Base-by-base conservation (phyloP, 1,140 invertebrate species). In the Temnothorax nylanderi region DNA sequence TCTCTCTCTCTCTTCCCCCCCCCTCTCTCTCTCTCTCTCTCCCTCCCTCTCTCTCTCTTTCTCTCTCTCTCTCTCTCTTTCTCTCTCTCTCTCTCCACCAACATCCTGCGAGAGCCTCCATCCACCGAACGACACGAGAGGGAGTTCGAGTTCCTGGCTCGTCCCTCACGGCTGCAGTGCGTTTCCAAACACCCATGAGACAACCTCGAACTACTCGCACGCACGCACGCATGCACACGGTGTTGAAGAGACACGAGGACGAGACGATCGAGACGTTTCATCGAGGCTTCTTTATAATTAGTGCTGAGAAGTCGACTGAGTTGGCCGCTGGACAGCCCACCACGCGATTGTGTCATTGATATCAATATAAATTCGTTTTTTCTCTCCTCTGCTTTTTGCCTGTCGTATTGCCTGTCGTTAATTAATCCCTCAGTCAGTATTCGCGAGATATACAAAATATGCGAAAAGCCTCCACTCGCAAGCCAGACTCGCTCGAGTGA, bases 81-180 rank as follows among this genome's bases (percentile, higher is more conserved):
- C 64, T 44, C 34, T 11, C 34, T 49, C 41, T 69, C 80, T 65
- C 67, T 65, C 78, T 47, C 49, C 86, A 21, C 81, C 89, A 67
- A 89, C 86, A 86, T 91, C 89, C 89, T 91, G 89, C 87, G 89
- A 88, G 76, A 76, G 78, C 74, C 72, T 88, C 76, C 85, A 90
- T 86, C 89, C 89, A 80, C 76, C 89, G 82, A 75, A 86, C 89
- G 90, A 87, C 89, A 71, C 89, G 90, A 91, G 90, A 90, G 90
- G 90, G 90, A 91, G 90, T 91, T 60, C 89, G 87, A 90, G 90
- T 91, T 91, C 89, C 89, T 88, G 89, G 89, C 89, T 90, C 80
- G 89, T 88, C 77, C 89, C 89, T 90, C 76, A 85, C 89, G 89
- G 89, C 87, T 90, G 89, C 89, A 91, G 89, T 91, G 89, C 89